Base-by-base conservation (phyloP, 23 tunicate genomes). In the Clavelina lepadiformis region DNA sequence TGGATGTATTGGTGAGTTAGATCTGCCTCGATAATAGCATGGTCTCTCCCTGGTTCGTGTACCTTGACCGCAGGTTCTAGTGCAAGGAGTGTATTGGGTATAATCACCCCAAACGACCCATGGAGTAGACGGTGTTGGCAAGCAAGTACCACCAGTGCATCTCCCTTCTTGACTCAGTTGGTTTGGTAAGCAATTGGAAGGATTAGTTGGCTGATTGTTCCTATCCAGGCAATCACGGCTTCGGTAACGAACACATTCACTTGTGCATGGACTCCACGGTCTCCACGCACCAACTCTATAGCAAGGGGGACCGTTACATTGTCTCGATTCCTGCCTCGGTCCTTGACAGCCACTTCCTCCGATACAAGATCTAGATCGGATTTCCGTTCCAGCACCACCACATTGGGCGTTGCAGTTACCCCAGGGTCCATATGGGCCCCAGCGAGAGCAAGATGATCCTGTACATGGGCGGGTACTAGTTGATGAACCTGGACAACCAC, bases 61-160 rank as follows among this genome's bases (percentile, higher is more conserved):
- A 5, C 75, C 75, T 3, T n/a, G 4, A 3, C 75, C 75, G 53
- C 75, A 69, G 27, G 8, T 13, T 53, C 2, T 28, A 3, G 46
- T 31, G 32, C 75, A 69, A 6, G 25, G 15, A 31, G 46, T 4
- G 54, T 53, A 69, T 4, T 27, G 2, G 3, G 25, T 6, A 62
- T 62, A 69, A 3, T 21, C 20, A 7, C 49, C 46, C 75, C 75
- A 69, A 52, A 28, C 5, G 8, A 69, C 54, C 63, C 75, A 53
- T 3, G 75, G 75, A 21, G 8, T 28, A 19, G 26, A 5, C 23
- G 32, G 28, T 4, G 34, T 5, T 18, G 46, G 62, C 4, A 69
- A 28, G 29, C 75, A 69, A 3, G 63, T 29, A 19, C 63, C 75
- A 3, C 62, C 63, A 21, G 32, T 5, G 49, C 75, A 69, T 3